These are phyloP conservation scores for Aphidius gifuensis DNA, from an alignment of 1,140 invertebrate genomes.

Conservation along the genomic window DNA sequence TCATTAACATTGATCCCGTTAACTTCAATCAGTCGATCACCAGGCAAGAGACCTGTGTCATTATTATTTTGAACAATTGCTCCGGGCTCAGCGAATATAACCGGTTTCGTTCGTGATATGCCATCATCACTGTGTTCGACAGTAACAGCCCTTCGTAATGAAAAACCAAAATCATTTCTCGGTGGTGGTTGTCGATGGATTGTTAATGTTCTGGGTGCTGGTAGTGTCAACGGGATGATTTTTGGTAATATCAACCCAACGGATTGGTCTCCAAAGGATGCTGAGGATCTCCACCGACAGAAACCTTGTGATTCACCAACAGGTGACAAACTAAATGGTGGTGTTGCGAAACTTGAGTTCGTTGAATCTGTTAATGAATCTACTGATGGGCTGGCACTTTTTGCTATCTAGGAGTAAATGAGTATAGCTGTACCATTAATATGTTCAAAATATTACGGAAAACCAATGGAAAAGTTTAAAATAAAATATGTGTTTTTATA, in stretches of 20 bases:
- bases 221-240: conserved; percentile 70
- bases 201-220: conserved; percentile 71
- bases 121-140: conserved; percentile 61
- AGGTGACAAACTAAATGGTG: conserved; percentile 77
- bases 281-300: conserved; percentile 67
- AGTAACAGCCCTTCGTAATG: conserved; percentile 80
- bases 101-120: conserved; percentile 65
- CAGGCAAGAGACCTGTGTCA: conserved; percentile 84
- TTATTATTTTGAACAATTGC: conserved; percentile 71
- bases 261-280: conserved; percentile 66
- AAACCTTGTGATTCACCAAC: conserved; percentile 80
- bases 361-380: conserved; percentile 81
- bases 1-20: conserved; percentile 83
- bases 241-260: conserved; percentile 75
- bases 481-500: too few species aligned
- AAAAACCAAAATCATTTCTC: conserved; percentile 92
- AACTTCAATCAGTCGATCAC: conserved; percentile 88
- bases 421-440: conserved; percentile 40
- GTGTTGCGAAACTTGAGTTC: conserved; percentile 79
- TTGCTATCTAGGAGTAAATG: conserved; percentile 52
- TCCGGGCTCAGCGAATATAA: conserved; percentile 91
- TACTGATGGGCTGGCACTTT: conserved; percentile 73
- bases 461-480: too few species aligned
- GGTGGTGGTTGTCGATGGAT: conserved; percentile 80
- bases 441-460: not conserved